A percentile compares a stretch with the other conserved stretches of the same genome.
Evolutionary conservation across 1,140 invertebrate genomes (phyloP).

Genomic region (Rhopalosiphum padi): DNA sequence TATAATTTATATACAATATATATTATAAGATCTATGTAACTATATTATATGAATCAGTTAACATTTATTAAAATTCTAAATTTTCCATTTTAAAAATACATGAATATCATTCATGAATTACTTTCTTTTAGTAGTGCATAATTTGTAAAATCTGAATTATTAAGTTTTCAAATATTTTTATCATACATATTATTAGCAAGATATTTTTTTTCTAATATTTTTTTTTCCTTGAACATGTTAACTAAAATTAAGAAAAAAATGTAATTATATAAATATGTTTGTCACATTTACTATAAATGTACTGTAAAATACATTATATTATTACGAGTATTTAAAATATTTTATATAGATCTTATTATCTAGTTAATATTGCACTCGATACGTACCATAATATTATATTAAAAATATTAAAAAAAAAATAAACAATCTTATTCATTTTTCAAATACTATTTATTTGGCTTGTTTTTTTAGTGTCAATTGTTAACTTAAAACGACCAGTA

Average conservation of each 20-base stretch:
- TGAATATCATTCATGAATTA: too few species aligned
- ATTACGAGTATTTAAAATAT: neutral
- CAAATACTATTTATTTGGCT: neutral
- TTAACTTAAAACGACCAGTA: neutral
- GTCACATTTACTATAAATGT: neutral
- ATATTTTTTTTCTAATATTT: neutral
- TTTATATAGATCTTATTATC: neutral
- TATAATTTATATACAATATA: too few species aligned
- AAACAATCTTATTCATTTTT: neutral
- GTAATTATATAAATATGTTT: neutral
- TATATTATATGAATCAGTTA: too few species aligned
- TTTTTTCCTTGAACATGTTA: neutral
- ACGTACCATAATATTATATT: neutral
- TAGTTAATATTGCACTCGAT: neutral
- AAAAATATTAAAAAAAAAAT: neutral
- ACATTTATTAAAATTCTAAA: too few species aligned
- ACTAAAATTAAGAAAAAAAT: neutral
- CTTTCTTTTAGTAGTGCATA: too few species aligned
- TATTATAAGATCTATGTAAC: too few species aligned
- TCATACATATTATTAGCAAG: neutral
- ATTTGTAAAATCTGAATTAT: too few species aligned
- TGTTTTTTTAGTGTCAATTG: neutral
- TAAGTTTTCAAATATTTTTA: neutral
- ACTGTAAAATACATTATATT: neutral
- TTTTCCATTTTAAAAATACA: too few species aligned